Base-by-base conservation (phyloP, 2,888 invertebrate species). In the Oscheius sp. region DNA sequence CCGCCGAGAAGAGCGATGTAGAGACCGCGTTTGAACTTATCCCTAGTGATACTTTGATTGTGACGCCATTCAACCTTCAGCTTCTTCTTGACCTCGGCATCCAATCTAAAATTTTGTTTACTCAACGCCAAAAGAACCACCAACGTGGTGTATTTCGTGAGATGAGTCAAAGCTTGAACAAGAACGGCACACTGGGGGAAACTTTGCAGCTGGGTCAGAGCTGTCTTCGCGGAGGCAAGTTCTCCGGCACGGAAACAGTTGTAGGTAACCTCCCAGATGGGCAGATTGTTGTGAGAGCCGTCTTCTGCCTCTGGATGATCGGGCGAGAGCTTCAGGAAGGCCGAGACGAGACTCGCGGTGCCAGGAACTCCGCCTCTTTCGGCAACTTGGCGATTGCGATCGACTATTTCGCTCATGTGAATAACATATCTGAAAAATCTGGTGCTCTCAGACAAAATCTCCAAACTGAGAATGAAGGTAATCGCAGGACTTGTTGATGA, bases 361-460 rank as follows among this genome's bases (percentile, higher is more conserved):
- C 87, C 86, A 2, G 88, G 88, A 11, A 87, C 65, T n/a, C 88
- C 88, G 35, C 88, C 88, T 62, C 87, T 73, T 57, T 84, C 76
- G 0, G 88, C 88, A 7, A 70, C 55, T 71, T 80, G 83, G 62
- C 86, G 75, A 73, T 84, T 87, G 3, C 81, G 75, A 10, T 87
- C 82, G 5, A 88, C 84, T 5, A 81, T 76, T 0, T 74, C 77
- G 29, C 84, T 84, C 86, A 87, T 87, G 73, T 87, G 84, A 2
- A 75, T 75, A 10, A 76, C 68, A 74, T 80, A 79, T 57, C 79
- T 79, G 48, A 60, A 53, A 55, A 51, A 2, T 47, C 9, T 51
- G 21, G 21, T 21, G 21, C 21, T 21, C 21, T 21, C 21, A 21
- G 21, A 7, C 33, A 11, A 33, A 29, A 21, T 29, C 32, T 21